Base-by-base conservation (phyloP, 2,797 vertebrate genomes). In the Platyrinchus mystaceus region DNA sequence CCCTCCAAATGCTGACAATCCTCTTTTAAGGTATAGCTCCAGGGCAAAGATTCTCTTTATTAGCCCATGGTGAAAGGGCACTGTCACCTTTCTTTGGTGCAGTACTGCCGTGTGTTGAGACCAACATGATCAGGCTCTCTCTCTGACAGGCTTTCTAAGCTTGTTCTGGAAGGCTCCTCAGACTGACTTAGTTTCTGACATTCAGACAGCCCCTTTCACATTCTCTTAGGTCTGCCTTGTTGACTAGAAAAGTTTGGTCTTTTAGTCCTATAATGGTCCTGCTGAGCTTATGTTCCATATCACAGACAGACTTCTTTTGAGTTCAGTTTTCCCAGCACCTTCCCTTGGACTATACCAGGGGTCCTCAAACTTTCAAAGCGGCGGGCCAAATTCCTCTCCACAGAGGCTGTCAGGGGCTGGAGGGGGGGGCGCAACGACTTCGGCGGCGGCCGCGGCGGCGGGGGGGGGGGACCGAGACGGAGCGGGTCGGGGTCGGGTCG, bases 71-170 rank as follows among this genome's bases (percentile, higher is more conserved):
- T 43, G 39, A 55, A 56, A 70, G 46, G 8, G 36, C 5, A 19
- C 14, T 62, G 12, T 41, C 71, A 55, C n/a, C 32, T 56, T 20
- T 49, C 21, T 14, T 53, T 49, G 14, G 23, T 39, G 71, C 30
- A 21, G 27, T 34, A 12, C 6, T 30, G 55, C 13, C 26, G 1
- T 10, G 16, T 0, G 0, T 82, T 13, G 36, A 88, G n/a, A 59
- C 12, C 34, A 22, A 3, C 7, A 8, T 44, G 39, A 36, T 12
- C 15, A 23, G 37, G 24, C 28, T 75, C 14, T 12, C 23, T 18
- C 37, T 37, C 34, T 39, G 34, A 56, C 37, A 68, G 67, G 17
- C 39, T 73, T 86, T 62, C 50, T 62, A 43, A 75, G 18, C 44
- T 75, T 53, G 30, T 14, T 81, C 41, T 41, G 23, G 49, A 84